phyloP scores from a whole-genome alignment of 2,888 invertebrate genomes.

The Oxycera nigricornis region DNA sequence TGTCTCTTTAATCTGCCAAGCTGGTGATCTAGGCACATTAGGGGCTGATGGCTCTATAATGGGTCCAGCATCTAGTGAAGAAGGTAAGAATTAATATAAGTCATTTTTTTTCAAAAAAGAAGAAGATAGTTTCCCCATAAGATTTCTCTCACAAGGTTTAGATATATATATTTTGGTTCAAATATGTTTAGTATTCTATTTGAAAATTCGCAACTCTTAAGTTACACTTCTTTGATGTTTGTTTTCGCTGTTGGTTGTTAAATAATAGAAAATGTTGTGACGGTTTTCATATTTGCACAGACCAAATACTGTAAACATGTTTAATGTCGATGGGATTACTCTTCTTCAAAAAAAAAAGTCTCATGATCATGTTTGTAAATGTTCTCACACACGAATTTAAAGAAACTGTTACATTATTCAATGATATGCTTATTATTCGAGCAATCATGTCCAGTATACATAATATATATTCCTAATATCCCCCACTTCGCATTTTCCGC shows the following conservation, averaged over 20 bases:
- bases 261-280: neutral
- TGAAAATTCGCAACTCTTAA: constrained; percentile 1
- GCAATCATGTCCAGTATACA: no score
- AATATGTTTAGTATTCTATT: neutral
- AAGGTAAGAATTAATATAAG: constrained; percentile 57
- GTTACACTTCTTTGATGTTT: constrained; percentile 28
- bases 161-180: neutral
- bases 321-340: no score
- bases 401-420: no score
- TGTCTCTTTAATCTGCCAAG: constrained; percentile 97
- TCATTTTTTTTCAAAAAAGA: no score
- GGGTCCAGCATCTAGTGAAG: constrained; percentile 62
- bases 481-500: no score
- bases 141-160: constrained; percentile 1
- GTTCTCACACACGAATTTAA: no score
- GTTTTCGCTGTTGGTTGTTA: constrained; percentile 34
- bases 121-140: no score
- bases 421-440: no score
- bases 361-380: no score
- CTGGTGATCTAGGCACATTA: constrained; percentile 73
- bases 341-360: no score
- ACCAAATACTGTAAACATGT: no score
- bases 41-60: constrained; percentile 59
- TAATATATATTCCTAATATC: no score
- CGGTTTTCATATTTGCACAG: constrained; percentile 28